phyloP scores from a whole-genome alignment of 2,888 invertebrate species.

The Caenorhabditis panamensis region DNA sequence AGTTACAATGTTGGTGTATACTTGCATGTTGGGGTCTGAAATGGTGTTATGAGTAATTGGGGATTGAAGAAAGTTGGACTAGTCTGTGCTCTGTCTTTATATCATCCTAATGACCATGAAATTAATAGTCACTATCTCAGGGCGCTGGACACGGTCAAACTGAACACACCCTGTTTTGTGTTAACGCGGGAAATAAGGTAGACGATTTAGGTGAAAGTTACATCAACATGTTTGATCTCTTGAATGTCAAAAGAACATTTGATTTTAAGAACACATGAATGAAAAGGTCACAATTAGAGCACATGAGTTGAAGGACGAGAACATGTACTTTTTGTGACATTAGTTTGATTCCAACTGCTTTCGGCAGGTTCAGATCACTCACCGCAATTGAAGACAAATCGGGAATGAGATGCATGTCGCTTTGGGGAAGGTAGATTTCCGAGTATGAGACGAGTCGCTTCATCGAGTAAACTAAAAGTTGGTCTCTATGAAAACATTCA shows the following conservation, averaged over 20 bases:
- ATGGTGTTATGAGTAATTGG: background rate
- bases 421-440: conserved; percentile 79
- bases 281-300: background rate
- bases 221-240: background rate
- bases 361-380: conserved; percentile 40
- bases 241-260: background rate
- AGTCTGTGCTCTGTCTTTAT: too few relatives aligned
- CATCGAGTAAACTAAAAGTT: conserved; percentile 78
- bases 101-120: background rate
- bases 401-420: conserved; percentile 78
- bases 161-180: background rate
- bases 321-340: background rate
- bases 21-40: conserved; percentile 62
- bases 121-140: background rate
- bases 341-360: background rate
- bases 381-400: conserved; percentile 77
- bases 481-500: too few relatives aligned
- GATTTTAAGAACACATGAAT: background rate
- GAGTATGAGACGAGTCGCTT: conserved; percentile 76
- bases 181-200: background rate
- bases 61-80: too few relatives aligned
- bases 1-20: conserved; percentile 34
- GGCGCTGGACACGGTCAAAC: background rate
- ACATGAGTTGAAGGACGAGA: background rate
- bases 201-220: background rate